Conservation (phyloP, 2,888 invertebrate genomes). For the Trisateles emortualis region DNA sequence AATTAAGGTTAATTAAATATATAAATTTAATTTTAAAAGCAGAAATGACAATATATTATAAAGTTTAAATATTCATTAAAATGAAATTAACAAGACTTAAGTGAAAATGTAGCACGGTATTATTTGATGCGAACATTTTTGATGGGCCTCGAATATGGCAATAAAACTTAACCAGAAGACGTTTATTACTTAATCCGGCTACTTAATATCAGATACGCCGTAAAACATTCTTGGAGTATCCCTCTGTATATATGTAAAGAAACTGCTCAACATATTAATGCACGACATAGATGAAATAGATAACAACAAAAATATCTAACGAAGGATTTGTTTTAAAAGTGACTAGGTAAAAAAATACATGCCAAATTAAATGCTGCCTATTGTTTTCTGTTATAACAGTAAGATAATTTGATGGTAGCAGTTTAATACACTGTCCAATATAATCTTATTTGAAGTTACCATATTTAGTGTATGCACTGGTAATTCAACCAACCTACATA, state of each 20-base stretch:
- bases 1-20: too few relatives aligned
- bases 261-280: too few relatives aligned
- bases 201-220: constrained; percentile 40
- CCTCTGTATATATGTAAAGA: too few relatives aligned
- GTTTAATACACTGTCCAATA: background rate
- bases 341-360: too few relatives aligned
- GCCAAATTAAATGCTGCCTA: too few relatives aligned
- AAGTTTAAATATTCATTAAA: background rate
- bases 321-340: too few relatives aligned
- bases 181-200: constrained; percentile 44
- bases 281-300: too few relatives aligned
- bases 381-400: too few relatives aligned
- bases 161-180: constrained; percentile 45
- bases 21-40: too few relatives aligned
- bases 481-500: constrained; percentile 1
- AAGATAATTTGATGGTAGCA: too few relatives aligned
- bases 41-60: too few relatives aligned
- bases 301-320: too few relatives aligned
- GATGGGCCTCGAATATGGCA: constrained; percentile 29
- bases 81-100: constrained; percentile 3
- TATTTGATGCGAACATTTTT: constrained; percentile 28
- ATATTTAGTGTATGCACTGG: constrained; percentile 4
- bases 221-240: constrained; percentile 40
- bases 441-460: background rate
- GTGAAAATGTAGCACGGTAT: constrained; percentile 26